Evolutionary conservation across 2,888 invertebrate genomes (phyloP), one percentile per base, ranked within the genome.

Genomic region (Peribatodes rhomboidaria): DNA sequence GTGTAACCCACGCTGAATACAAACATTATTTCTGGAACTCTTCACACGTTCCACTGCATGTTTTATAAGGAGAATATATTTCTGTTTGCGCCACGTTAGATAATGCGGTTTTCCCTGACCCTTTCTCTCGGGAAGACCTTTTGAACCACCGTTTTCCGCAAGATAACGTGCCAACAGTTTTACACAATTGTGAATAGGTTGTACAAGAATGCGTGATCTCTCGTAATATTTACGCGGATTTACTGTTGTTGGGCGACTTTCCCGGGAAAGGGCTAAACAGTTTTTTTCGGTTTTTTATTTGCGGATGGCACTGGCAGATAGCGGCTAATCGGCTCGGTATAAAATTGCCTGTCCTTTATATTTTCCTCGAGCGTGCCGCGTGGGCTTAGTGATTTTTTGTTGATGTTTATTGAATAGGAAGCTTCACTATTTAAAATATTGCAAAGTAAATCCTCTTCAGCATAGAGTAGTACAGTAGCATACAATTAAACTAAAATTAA

Each of bases 311-410:
- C 20, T 18, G 39, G 46, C 56, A 46, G 56, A 65, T 65, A 56
- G 37, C 20, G 20, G 52, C 39, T 65, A 56, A 61, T 60, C 60
- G 55, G 52, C 44, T 65, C 22, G 33, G 56, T 53, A 60, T 41
- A 50, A 60, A 56, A 65, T 65, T 59, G 59, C 54, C 59, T 54
- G 59, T 55, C 58, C 20, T 54, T 59, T 55, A 46, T 47, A 41
- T 41, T 47, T 54, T 18, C 20, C 33, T 42, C 22, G 35, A 37
- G 49, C 54, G 44, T 49, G 37, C 22, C 13, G 20, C 54, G 44
- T 31, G 44, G 44, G 44, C 9, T 33, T 20, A 20, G 31, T 14
- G 27, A n/a, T 37, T 59, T n/a, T 61, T 55, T 44, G 44, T 35
- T 2, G 33, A 33, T 27, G 31, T 31, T 31, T 54, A 54, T 44